Conservation (phyloP, 2,113 vertebrate species). For the Clarias gariepinus region DNA sequence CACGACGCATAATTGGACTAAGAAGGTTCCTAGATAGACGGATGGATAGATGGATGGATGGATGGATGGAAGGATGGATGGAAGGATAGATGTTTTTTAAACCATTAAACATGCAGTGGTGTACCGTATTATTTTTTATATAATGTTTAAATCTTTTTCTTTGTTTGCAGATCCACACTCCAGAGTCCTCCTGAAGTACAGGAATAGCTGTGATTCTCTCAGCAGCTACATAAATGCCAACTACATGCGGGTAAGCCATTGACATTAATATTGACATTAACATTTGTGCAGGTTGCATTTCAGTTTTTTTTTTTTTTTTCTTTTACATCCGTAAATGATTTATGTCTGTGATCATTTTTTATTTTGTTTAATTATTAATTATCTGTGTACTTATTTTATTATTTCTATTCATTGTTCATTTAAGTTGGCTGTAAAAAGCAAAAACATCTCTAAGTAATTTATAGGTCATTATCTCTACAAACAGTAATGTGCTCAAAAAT, state of each 20-base stretch:
- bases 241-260: constrained; percentile 85
- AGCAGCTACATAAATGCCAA: constrained; percentile 97
- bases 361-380: too few relatives aligned
- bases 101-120: not conserved
- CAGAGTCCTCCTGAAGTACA: constrained; percentile 87
- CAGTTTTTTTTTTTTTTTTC: not conserved
- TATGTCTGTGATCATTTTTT: too few relatives aligned
- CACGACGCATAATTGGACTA: too few relatives aligned
- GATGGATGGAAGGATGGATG: too few relatives aligned
- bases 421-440: too few relatives aligned
- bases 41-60: too few relatives aligned
- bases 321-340: constrained; percentile 28
- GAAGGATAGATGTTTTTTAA: too few relatives aligned
- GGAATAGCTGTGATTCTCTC: constrained; percentile 82
- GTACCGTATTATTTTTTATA: not conserved
- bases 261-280: not conserved
- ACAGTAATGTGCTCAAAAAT: not conserved
- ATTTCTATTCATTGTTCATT: too few relatives aligned
- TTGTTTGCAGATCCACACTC: constrained; percentile 83
- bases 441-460: too few relatives aligned
- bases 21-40: too few relatives aligned
- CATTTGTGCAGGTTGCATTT: not conserved
- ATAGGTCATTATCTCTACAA: not conserved
- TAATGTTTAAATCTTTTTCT: constrained; percentile 35
- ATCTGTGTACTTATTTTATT: too few relatives aligned